Evolutionary conservation across 2,797 vertebrate genomes (phyloP), one percentile per base, ranked within the genome.

Genomic region (Pygocentrus nattereri): DNA sequence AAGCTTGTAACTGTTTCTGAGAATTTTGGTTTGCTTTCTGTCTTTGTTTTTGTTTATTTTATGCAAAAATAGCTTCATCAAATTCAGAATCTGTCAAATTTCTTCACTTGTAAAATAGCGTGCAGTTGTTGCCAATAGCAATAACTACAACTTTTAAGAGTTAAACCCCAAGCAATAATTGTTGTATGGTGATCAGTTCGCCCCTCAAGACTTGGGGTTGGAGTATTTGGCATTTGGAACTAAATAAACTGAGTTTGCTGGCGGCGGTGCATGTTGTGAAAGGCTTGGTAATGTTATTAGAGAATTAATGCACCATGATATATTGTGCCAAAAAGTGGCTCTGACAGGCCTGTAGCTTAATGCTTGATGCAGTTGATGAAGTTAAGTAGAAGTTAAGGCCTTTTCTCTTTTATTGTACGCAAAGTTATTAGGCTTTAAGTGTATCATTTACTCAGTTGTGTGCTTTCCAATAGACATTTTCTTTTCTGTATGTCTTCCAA

Each of bases 221-320:
- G 79, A 76, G 59, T 31, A 49, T 64, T 78, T 84, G 69, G 16
- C 76, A 67, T 81, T 76, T 74, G 72, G 41, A 65, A 58, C 75
- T 86, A 81, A 83, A 88, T 82, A 78, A 79, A 74, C 71, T 84
- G 76, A 65, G 72, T 74, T 79, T 77, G 69, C 62, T 69, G 72
- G 61, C 79, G 72, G 78, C 83, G 77, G 79, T 72, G 75, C 80
- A 67, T 84, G 64, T 81, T 81, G 96, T 94, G 94, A 98, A 97
- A 96, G 96, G 94, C 93, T 93, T 93, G 88, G 96, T 97, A 97
- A 97, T 97, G 96, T 96, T 97, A 96, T 97, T 97, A 98, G 95
- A 95, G 95, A 98, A 99, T 98, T 98, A 98, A 97, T 95, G 95
- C 94, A 94, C 95, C 87, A 95, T 99, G 97, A 99, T 98, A 95